Base-by-base conservation (phyloP, 1,140 invertebrate species). In the Drosophila rhopaloa region DNA sequence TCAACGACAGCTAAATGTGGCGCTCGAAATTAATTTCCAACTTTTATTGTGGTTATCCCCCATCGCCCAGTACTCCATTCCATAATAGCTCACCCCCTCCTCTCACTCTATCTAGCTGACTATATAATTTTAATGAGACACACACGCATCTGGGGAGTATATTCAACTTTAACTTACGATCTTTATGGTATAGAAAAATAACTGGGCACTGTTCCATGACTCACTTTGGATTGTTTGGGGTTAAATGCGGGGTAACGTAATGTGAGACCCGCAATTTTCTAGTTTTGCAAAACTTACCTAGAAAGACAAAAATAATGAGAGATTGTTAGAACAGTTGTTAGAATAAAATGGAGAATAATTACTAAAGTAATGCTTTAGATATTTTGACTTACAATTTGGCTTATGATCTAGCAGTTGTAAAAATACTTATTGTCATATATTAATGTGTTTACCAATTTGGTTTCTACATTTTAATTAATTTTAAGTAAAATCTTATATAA, bases 1-100 rank as follows among this genome's bases (percentile, higher is more conserved):
- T 88, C 83, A 86, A 86, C 83, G 81, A 84, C 81, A 84, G 81
- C 81, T 76, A 84, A 83, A 83, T 80, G 76, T 76, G 81, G 76
- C 76, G 83, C 79, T 83, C 79, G 62, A 79, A 88, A 88, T 83
- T 79, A 83, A 86, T 68, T 73, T 75, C 35, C 65, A 78, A 76
- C 77, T 85, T 86, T 86, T 86, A 85, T 79, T 86, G 79, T 68
- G 82, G 82, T 76, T 81, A 81, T 54, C 55, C 63, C 37, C 57
- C 76, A 60, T 54, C 56, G 14, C 32, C 29, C 50, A 19, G 50
- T 37, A 10, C 51, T 59, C 37, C 58, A 47, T 44, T 19, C 37
- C 16, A 40, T 40, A n/a, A 13, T 14, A 48, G 19, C 16, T 4
- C 27, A 24, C 27, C 55, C 35, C 24, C 14, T 16, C 5, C 14